Evolutionary conservation across 2,888 invertebrate species (phyloP).

Genomic region (Elgonia sp.): DNA sequence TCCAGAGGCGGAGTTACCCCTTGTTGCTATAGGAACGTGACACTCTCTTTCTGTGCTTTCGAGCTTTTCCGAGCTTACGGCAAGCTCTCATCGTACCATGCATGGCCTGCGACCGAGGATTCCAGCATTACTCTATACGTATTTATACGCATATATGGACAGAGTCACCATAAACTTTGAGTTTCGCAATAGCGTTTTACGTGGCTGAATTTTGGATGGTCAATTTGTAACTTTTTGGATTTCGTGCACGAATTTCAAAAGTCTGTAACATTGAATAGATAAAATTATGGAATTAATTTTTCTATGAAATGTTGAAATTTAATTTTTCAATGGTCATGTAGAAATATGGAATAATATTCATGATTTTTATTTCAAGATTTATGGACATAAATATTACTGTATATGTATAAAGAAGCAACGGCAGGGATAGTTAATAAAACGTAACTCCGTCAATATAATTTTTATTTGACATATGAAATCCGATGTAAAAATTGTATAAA

Average conservation of each 20-base stretch:
- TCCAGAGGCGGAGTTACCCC: constrained; percentile 85
- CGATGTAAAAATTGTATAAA: not conserved
- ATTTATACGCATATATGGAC: constrained; percentile 40
- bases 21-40: constrained; percentile 86
- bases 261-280: not conserved
- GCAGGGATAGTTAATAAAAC: constrained; percentile 16
- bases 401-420: not conserved
- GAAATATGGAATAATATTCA: not conserved
- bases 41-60: constrained; percentile 85
- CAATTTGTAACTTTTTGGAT: constrained; percentile 49
- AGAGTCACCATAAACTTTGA: constrained; percentile 57
- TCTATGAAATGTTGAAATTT: not conserved
- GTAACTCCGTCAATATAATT: constrained; percentile 11
- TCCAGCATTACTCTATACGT: constrained; percentile 57
- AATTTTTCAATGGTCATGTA: not conserved
- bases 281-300: not conserved
- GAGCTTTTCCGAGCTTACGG: constrained; percentile 81
- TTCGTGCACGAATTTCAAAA: constrained; percentile 3
- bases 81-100: constrained; percentile 72
- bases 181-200: constrained; percentile 51
- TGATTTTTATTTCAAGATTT: constrained; percentile 10
- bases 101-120: constrained; percentile 76
- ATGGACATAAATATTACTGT: constrained; percentile 8
- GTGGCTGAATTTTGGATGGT: constrained; percentile 37
- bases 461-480: constrained; percentile 25